Evolutionary conservation across 2,888 invertebrate genomes (phyloP).

Genomic region (Stramonita haemastoma): DNA sequence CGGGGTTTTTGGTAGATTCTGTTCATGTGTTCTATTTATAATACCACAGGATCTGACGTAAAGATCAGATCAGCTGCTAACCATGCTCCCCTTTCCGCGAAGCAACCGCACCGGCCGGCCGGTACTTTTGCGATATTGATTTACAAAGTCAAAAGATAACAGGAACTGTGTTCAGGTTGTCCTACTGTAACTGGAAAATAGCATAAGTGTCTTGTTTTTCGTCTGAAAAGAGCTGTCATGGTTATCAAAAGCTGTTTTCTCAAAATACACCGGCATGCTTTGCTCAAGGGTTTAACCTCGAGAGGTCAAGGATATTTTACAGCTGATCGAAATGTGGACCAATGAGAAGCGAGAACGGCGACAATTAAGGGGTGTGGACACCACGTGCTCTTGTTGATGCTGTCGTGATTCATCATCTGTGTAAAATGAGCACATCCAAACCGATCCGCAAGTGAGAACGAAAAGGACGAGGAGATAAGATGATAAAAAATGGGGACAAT

Average conservation of each 20-base stretch:
- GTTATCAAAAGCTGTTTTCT: not conserved
- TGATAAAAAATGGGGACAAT: no score
- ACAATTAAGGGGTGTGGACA: no score
- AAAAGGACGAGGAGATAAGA: no score
- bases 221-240: not conserved
- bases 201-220: not conserved
- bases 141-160: not conserved
- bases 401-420: no score
- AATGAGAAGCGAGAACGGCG: not conserved
- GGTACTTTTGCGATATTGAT: not conserved
- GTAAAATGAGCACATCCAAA: no score
- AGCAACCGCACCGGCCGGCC: slow-evolving; percentile 41
- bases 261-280: not conserved
- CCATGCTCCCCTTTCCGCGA: slow-evolving; percentile 60
- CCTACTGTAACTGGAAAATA: not conserved
- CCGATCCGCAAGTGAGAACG: no score
- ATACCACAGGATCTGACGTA: slow-evolving; percentile 37
- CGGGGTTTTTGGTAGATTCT: no score
- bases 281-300: not conserved
- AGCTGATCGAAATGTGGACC: slow-evolving; percentile 35
- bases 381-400: no score
- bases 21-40: slow-evolving; percentile 30
- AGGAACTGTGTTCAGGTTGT: not conserved
- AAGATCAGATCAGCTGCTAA: slow-evolving; percentile 40
- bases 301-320: slow-evolving; percentile 34